A percentile compares a stretch with the other conserved stretches of the same genome.
phyloP scores from a whole-genome alignment of 2,113 vertebrate species.

The Rostratula benghalensis region DNA sequence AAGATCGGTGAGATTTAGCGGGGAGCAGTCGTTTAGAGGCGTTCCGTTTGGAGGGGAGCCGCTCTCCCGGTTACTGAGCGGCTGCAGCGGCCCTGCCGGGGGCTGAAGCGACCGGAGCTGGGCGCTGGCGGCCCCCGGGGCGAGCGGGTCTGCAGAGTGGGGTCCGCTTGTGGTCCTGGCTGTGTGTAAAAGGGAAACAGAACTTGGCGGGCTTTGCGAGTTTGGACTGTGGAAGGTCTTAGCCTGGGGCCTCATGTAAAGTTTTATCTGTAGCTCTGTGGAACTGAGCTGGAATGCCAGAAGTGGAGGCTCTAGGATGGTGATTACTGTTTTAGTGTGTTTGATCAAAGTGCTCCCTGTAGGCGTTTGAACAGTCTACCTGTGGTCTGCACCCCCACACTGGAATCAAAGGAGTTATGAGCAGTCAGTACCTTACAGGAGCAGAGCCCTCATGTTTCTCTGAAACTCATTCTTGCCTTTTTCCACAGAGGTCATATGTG shows the following conservation, averaged over 20 bases:
- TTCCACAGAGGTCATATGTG: rapidly evolving
- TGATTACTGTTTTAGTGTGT: rapidly evolving
- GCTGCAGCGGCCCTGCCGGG: not conserved
- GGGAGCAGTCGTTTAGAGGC: rapidly evolving
- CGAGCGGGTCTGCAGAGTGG: rapidly evolving
- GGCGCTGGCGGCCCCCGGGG: not conserved
- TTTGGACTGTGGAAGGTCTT: too few relatives aligned
- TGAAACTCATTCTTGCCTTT: not conserved
- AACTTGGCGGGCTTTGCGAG: rapidly evolving
- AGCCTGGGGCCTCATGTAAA: too few relatives aligned
- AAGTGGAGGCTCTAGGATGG: not conserved
- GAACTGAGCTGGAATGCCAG: rapidly evolving
- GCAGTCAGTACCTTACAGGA: not conserved
- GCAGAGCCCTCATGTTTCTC: not conserved
- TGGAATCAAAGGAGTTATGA: not conserved
- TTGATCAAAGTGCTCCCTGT: not conserved
- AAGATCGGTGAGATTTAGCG: rapidly evolving
- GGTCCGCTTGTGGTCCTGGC: rapidly evolving
- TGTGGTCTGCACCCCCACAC: rapidly evolving
- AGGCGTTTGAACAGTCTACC: rapidly evolving
- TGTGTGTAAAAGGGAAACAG: not conserved
- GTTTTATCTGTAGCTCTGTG: too few relatives aligned
- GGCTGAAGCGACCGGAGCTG: not conserved
- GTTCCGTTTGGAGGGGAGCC: not conserved
- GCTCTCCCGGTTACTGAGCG: rapidly evolving